Percentiles rank a stretch among this genome's conserved stretches.
Evolutionary conservation across 2,113 vertebrate species (phyloP).

Genomic region (Syngnathus floridae): DNA sequence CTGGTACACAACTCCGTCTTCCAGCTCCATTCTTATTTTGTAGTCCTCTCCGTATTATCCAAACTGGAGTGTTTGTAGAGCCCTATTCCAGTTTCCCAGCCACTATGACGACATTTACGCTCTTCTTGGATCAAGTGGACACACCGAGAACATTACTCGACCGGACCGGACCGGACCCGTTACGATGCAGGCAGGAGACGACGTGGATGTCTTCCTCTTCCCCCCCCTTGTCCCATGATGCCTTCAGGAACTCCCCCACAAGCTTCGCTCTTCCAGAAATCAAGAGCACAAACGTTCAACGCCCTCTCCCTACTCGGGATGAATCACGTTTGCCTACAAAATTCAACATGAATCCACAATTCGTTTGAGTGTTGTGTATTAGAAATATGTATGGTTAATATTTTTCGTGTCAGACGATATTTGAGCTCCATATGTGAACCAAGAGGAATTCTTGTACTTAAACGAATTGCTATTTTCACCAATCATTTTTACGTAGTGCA

Average conservation of each 20-base stretch:
- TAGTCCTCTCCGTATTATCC: slow-evolving; percentile 39
- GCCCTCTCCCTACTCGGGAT: neutral
- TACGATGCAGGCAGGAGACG: slow-evolving; percentile 41
- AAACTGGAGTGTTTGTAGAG: slow-evolving; percentile 19
- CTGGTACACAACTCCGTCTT: slow-evolving; percentile 91
- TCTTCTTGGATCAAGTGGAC: slow-evolving; percentile 14
- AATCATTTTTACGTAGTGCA: neutral
- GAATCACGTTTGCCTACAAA: neutral
- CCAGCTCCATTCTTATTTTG: slow-evolving; percentile 67
- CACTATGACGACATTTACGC: slow-evolving; percentile 27
- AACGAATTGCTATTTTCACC: neutral
- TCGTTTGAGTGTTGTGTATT: neutral
- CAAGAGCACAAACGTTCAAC: neutral
- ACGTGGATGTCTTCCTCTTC: slow-evolving; percentile 63
- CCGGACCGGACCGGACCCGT: slow-evolving; percentile 16
- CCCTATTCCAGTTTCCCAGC: slow-evolving; percentile 22
- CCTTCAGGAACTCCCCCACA: slow-evolving; percentile 32
- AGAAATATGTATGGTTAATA: neutral
- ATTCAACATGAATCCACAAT: neutral
- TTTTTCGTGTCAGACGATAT: neutral
- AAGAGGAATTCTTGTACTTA: neutral
- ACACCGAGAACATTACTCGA: slow-evolving; percentile 30
- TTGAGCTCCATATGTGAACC: neutral
- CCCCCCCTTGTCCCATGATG: slow-evolving; percentile 40
- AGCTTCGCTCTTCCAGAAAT: neutral